Evolutionary conservation across 1,140 invertebrate genomes (phyloP).

Genomic region (Bathynomus jamesi): DNA sequence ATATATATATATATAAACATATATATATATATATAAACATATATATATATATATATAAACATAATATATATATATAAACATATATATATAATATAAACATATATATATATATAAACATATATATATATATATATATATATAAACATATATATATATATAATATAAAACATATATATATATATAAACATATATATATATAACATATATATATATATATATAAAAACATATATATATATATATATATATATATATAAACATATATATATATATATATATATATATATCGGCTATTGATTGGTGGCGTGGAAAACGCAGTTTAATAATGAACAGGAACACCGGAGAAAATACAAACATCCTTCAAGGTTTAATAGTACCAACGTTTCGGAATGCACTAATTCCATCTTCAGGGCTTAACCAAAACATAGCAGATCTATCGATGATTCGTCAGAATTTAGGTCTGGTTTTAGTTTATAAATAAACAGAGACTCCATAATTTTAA

Average conservation of each 20-base stretch:
- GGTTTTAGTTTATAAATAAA: too few relatives aligned
- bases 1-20: background rate
- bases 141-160: background rate
- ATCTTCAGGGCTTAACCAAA: too few relatives aligned
- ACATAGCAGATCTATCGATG: too few relatives aligned
- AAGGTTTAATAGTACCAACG: too few relatives aligned
- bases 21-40: background rate
- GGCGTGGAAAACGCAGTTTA: too few relatives aligned
- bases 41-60: background rate
- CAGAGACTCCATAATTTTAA: too few relatives aligned
- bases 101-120: background rate
- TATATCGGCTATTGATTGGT: too few relatives aligned
- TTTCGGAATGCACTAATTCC: too few relatives aligned
- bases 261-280: slow-evolving; percentile 1
- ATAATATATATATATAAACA: background rate
- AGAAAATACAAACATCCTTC: too few relatives aligned
- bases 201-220: background rate
- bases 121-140: background rate
- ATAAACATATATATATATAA: background rate
- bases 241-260: background rate
- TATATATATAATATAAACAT: background rate
- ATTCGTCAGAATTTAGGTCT: too few relatives aligned
- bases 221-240: too few relatives aligned
- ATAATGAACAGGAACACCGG: too few relatives aligned
- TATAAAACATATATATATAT: background rate